Base-by-base conservation (phyloP, 1,140 invertebrate genomes). In the Drosophila novamexicana region DNA sequence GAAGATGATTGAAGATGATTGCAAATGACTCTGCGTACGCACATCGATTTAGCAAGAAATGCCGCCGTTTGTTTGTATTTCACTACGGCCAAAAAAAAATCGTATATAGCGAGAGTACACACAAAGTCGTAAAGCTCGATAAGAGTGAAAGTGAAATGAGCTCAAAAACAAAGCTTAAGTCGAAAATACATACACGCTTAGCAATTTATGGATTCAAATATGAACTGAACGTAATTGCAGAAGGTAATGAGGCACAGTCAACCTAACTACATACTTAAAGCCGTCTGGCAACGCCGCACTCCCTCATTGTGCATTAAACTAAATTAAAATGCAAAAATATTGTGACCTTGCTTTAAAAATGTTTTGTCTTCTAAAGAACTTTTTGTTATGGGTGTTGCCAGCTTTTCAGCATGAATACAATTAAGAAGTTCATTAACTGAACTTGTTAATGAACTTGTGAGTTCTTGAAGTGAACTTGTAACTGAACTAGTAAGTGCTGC, bases 1-100 rank as follows among this genome's bases (percentile, higher is more conserved):
- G 66, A 69, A 50, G 58, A 69, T 73, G 70, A 67, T 81, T 75
- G 66, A 65, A 72, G 59, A 72, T 82, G 83, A 71, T 68, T 64
- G 66, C 77, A 63, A 64, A 57, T 75, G 32, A 7, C 12, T 39
- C 12, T 49, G 40, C 14, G 49, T 44, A 37, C 36, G 57, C 39
- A 42, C 7, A 50, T 64, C 59, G 73, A 65, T 39, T 42, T 39
- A n/a, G n/a, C 6, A 22, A 32, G 37, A 34, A 32, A 69, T 32
- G 58, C 16, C 59, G 29, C 6, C 34, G 47, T 9, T 29, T 39
- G 67, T 54, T 70, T 70, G 52, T 18, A 42, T 69, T 69, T 62
- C 57, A 69, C 45, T 32, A 62, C 53, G 10, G 16, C 37, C 8
- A 6, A 18, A 53, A 62, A 62, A 18, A 53, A 42, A 39, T 62